Base-by-base conservation (phyloP, 2,888 invertebrate genomes). In the Parnassius apollo region DNA sequence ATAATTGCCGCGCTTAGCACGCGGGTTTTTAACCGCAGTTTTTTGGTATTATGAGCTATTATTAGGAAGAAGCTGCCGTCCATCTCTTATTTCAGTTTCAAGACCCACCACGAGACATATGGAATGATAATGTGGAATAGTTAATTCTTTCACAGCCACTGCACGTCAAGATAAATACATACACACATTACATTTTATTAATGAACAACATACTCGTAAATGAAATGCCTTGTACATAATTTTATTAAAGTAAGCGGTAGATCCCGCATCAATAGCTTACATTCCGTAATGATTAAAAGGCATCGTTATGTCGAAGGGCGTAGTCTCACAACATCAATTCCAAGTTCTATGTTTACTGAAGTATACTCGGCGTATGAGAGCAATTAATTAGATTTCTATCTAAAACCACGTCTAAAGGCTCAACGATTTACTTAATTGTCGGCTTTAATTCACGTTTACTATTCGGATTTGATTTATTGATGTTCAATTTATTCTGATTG, bases 341-440 rank as follows among this genome's bases (percentile, higher is more conserved):
- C 35, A 35, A 54, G 57, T 58, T 58, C 58, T 45, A 44, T 35
- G 35, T 62, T 62, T 54, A 58, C 48, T 58, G 62, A 44, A 62
- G 53, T 49, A 62, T 42, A 50, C 62, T 58, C 13, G 54, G 58
- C 62, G 50, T 62, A 58, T 62, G 58, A 54, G 57, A 58, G 62
- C 62, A 62, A 62, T 62, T 58, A 58, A 62, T 62, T 58, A 62
- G 62, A 62, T 62, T 62, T 35, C 62, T 62, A 62, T 62, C 62
- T 54, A 44, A 62, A 58, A 58, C 62, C 62, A 53, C 57, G 50
- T 54, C 45, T 53, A 44, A 62, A 12, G 54, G 54, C 25, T 62
- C 48, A 25, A 42, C 53, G 58, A 35, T 58, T 62, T 58, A 49
- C 62, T 58, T 58, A 22, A 58, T 57, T 53, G 62, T 57, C 57